Percentiles rank a stretch among this genome's conserved stretches.
Conservation (phyloP, 2,888 invertebrate genomes). For the Trachelus iudaicus region DNA sequence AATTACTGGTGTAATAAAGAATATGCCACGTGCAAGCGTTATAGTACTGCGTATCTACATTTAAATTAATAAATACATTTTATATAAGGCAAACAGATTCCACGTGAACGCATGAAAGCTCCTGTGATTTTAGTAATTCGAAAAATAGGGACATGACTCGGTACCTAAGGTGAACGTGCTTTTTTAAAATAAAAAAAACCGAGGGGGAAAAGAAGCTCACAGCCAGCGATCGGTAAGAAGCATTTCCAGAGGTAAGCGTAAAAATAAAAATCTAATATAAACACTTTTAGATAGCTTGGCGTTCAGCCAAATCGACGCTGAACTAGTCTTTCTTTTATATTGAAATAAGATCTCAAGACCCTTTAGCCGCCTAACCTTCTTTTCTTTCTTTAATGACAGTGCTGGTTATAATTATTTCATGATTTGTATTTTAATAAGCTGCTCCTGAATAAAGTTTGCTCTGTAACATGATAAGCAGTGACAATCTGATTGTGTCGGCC, state of each 20-base stretch:
- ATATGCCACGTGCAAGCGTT: too few relatives aligned
- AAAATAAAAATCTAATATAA: slow-evolving; percentile 8
- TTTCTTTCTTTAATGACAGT: not conserved
- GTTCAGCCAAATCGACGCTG: not conserved
- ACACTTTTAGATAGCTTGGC: slow-evolving; percentile 1
- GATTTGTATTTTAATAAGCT: not conserved
- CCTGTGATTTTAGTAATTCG: not conserved
- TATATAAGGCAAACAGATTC: too few relatives aligned
- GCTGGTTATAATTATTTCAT: not conserved
- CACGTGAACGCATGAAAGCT: not conserved
- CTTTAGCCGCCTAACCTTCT: not conserved
- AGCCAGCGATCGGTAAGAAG: not conserved
- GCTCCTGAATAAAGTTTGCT: not conserved
- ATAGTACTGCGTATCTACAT: too few relatives aligned
- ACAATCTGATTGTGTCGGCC: not conserved
- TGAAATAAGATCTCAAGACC: not conserved
- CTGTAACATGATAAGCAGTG: not conserved
- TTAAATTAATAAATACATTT: too few relatives aligned
- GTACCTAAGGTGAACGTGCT: not conserved
- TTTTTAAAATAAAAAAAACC: not conserved
- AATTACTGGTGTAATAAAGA: too few relatives aligned
- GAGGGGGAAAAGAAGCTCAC: not conserved
- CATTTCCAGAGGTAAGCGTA: not conserved
- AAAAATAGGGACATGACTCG: not conserved
- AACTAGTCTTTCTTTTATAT: not conserved